phyloP scores from a whole-genome alignment of 2,797 vertebrate species.

The Falco rusticolus region DNA sequence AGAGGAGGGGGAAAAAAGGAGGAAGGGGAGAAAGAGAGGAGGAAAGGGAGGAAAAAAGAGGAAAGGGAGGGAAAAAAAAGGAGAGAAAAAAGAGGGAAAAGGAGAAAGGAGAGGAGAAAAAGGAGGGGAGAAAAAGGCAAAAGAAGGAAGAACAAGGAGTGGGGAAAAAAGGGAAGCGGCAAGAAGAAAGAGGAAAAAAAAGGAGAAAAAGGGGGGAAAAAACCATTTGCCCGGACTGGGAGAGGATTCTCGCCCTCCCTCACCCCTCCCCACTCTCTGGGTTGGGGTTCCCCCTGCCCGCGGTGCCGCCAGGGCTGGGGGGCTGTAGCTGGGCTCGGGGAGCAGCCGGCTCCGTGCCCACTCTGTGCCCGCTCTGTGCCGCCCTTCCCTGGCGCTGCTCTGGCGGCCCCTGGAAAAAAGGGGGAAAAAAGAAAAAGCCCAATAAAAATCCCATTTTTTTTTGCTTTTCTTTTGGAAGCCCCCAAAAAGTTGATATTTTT shows the following conservation, averaged over 20 bases:
- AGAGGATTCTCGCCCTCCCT: too few species aligned
- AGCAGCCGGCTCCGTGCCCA: background rate
- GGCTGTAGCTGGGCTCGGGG: background rate
- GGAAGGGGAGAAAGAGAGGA: background rate
- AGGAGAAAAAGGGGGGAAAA: background rate
- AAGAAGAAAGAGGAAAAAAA: background rate
- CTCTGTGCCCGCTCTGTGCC: background rate
- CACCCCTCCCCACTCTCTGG: too few species aligned
- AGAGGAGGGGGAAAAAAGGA: background rate
- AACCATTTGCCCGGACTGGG: too few species aligned
- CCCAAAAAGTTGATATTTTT: background rate
- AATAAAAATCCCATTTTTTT: background rate
- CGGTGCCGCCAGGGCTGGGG: background rate
- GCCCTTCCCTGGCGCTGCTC: background rate
- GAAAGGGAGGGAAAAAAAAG: background rate
- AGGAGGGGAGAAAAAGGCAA: too few species aligned
- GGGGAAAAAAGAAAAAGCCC: background rate
- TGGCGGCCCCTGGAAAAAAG: background rate
- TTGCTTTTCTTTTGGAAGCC: background rate
- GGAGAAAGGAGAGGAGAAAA: rapidly evolving
- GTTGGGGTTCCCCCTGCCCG: background rate
- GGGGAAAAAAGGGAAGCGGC: rapidly evolving
- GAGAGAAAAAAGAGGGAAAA: background rate
- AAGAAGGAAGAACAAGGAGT: background rate
- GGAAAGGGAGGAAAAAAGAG: too few species aligned